Conservation (phyloP, 2,797 vertebrate genomes). For the Notoglanidium macrostoma region DNA sequence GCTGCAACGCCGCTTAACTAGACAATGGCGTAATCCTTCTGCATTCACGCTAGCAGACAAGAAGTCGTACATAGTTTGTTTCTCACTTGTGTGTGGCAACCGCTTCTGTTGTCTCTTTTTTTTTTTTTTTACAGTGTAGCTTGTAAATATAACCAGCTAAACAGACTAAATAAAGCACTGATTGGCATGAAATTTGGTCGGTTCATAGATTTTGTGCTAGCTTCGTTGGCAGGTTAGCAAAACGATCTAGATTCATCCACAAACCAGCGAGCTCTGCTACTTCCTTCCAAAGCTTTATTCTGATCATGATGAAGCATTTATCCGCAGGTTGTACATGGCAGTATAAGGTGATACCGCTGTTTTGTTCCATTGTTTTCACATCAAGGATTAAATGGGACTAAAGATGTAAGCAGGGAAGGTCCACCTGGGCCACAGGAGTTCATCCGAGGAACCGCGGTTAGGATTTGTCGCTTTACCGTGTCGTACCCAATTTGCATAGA, state of each 20-base stretch:
- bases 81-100: neutral
- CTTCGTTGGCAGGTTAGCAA: neutral
- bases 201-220: neutral
- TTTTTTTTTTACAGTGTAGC: neutral
- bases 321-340: neutral
- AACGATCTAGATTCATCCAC: too few relatives aligned
- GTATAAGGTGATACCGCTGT: neutral
- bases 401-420: neutral
- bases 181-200: neutral
- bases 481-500: neutral
- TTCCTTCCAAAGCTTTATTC: neutral
- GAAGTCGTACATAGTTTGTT: neutral
- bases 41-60: neutral
- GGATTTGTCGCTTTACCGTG: neutral
- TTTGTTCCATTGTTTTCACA: neutral
- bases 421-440: neutral
- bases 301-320: neutral
- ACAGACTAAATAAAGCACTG: neutral
- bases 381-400: neutral
- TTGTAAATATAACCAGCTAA: neutral
- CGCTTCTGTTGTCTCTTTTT: neutral
- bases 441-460: neutral
- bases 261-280: neutral
- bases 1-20: slow-evolving; percentile 19
- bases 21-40: neutral